Evolutionary conservation across 37 sponge, comb jelly and placozoan species (phyloP).

Genomic region (Crambe crambe): DNA sequence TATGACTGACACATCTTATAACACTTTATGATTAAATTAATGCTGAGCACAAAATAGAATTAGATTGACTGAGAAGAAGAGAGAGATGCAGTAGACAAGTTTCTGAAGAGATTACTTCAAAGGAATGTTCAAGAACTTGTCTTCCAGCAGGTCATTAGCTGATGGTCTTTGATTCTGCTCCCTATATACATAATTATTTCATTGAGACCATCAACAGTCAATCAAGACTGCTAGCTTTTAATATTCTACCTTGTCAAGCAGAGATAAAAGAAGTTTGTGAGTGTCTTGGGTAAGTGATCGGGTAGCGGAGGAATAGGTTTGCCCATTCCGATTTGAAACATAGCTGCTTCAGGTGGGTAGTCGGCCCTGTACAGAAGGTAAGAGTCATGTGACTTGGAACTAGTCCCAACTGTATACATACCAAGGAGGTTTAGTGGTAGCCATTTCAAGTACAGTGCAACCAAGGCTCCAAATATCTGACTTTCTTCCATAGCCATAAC

Average conservation of each 20-base stretch:
- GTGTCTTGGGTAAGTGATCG: slow-evolving; percentile 45
- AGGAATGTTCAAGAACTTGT: slow-evolving; percentile 17
- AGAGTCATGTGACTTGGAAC: not conserved
- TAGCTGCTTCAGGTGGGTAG: slow-evolving; percentile 77
- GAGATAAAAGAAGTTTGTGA: slow-evolving; percentile 51
- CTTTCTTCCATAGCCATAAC: slow-evolving; percentile 75
- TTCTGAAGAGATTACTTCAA: no score
- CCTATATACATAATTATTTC: no score
- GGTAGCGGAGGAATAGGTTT: slow-evolving; percentile 65
- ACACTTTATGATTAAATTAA: no score
- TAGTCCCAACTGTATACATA: not conserved
- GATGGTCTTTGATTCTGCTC: slow-evolving; percentile 47
- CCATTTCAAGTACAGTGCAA: slow-evolving; percentile 90
- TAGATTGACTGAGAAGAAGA: not conserved
- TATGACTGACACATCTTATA: no score
- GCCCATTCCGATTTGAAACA: slow-evolving; percentile 89
- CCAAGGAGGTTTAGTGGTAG: slow-evolving; percentile 81
- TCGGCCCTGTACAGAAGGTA: slow-evolving; percentile 43
- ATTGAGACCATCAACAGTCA: no score
- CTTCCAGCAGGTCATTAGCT: slow-evolving; percentile 44
- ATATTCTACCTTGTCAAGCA: slow-evolving; percentile 15
- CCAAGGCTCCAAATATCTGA: slow-evolving; percentile 96
- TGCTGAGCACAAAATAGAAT: no score
- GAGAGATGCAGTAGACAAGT: not conserved
- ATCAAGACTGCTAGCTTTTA: not conserved